phyloP scores from a whole-genome alignment of 2,113 vertebrate species.

The Labeo rohita region DNA sequence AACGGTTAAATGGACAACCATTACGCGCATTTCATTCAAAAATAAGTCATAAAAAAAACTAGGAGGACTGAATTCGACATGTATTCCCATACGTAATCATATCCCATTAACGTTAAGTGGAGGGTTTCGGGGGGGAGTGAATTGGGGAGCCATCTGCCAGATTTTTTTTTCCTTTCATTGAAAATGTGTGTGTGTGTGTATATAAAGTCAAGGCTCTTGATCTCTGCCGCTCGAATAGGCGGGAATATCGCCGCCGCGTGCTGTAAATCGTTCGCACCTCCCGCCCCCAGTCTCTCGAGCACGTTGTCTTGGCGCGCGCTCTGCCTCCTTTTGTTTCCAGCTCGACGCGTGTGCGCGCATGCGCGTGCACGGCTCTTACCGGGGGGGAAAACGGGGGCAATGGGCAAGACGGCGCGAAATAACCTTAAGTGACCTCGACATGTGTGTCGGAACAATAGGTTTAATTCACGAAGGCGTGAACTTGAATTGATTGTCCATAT shows the following conservation, averaged over 20 bases:
- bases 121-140: background rate
- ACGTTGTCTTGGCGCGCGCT: constrained; percentile 23
- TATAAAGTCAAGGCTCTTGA: constrained; percentile 18
- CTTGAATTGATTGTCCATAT: background rate
- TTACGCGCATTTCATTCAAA: background rate
- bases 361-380: background rate
- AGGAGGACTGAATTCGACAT: background rate
- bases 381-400: background rate
- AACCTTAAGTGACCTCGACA: constrained; percentile 21
- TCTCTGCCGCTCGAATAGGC: constrained; percentile 52
- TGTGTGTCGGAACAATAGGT: constrained; percentile 22
- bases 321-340: constrained; percentile 55
- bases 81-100: background rate
- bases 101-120: background rate
- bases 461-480: background rate
- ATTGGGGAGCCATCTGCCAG: background rate
- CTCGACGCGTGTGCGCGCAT: constrained; percentile 41
- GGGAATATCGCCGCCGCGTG: constrained; percentile 49
- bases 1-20: background rate
- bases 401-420: background rate
- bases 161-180: constrained; percentile 3
- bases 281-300: constrained; percentile 41
- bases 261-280: constrained; percentile 25
- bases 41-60: background rate
- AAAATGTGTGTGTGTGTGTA: background rate